Evolutionary conservation across 2,888 invertebrate genomes (phyloP).

Genomic region (Erebia aethiops): DNA sequence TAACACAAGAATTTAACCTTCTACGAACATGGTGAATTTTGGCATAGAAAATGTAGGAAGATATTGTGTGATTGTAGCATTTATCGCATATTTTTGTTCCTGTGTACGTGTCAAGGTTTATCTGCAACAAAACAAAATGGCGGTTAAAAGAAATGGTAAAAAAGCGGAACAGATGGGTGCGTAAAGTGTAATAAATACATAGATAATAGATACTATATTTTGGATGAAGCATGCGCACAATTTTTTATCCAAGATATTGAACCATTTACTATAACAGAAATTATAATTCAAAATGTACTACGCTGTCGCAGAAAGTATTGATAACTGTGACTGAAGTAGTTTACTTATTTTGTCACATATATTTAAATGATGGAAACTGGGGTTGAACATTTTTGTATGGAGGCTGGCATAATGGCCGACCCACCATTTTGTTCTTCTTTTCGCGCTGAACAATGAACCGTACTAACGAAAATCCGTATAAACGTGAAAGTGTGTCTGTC

Average conservation of each 20-base stretch:
- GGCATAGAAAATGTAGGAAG: conserved; percentile 63
- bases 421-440: too few relatives aligned
- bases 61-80: conserved; percentile 65
- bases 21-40: conserved; percentile 58
- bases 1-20: conserved; percentile 62
- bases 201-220: neutral
- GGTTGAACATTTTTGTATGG: too few relatives aligned
- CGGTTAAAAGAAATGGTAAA: conserved; percentile 42
- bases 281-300: too few relatives aligned
- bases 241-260: neutral
- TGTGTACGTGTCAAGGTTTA: conserved; percentile 54
- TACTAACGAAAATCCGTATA: too few relatives aligned
- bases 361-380: too few relatives aligned
- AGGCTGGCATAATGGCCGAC: too few relatives aligned
- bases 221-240: neutral
- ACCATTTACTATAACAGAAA: too few relatives aligned
- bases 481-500: too few relatives aligned
- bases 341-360: too few relatives aligned
- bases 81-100: conserved; percentile 72
- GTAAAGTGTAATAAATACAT: neutral
- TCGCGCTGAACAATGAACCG: too few relatives aligned
- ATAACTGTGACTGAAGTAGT: too few relatives aligned
- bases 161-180: neutral
- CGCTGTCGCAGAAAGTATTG: too few relatives aligned
- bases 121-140: conserved; percentile 67